Evolutionary conservation across 2,888 invertebrate genomes (phyloP).

Genomic region (Drosophila yooni): DNA sequence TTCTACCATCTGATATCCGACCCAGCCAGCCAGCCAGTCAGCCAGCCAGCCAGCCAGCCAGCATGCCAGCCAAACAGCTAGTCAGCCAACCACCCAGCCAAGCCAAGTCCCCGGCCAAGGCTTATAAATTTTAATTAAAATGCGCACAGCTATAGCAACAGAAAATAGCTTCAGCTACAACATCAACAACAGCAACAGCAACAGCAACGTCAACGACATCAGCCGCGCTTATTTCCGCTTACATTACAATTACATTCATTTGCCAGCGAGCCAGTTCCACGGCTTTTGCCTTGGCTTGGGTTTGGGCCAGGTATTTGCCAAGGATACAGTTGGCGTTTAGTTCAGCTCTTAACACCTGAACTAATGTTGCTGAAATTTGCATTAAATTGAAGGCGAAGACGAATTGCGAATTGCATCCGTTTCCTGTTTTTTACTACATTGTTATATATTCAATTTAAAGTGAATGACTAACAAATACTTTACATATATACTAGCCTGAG

Average conservation of each 20-base stretch:
- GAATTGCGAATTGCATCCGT: background rate
- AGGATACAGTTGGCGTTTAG: conserved; percentile 33
- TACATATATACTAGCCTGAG: background rate
- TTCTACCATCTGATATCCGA: conserved; percentile 37
- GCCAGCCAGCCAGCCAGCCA: fast-evolving
- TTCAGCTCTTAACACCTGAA: conserved; percentile 56
- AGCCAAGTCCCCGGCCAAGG: conserved; percentile 74
- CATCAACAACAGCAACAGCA: background rate
- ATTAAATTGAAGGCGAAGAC: conserved; percentile 3
- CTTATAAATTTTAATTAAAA: conserved; percentile 81
- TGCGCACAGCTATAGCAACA: conserved; percentile 53
- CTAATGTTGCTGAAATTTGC: conserved; percentile 29
- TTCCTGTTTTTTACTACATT: background rate
- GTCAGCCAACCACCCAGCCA: conserved; percentile 50
- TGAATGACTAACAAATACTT: background rate
- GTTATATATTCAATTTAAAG: background rate
- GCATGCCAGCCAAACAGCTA: conserved; percentile 23
- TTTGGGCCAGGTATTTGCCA: conserved; percentile 25
- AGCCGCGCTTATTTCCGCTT: conserved; percentile 76
- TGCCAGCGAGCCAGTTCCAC: conserved; percentile 17
- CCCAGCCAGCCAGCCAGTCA: background rate
- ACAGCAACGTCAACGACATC: conserved; percentile 43
- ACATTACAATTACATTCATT: conserved; percentile 78
- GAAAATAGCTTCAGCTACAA: conserved; percentile 7
- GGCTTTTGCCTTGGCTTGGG: background rate